Conservation (phyloP, 2,113 vertebrate genomes). For the Gopherus evgoodei region DNA sequence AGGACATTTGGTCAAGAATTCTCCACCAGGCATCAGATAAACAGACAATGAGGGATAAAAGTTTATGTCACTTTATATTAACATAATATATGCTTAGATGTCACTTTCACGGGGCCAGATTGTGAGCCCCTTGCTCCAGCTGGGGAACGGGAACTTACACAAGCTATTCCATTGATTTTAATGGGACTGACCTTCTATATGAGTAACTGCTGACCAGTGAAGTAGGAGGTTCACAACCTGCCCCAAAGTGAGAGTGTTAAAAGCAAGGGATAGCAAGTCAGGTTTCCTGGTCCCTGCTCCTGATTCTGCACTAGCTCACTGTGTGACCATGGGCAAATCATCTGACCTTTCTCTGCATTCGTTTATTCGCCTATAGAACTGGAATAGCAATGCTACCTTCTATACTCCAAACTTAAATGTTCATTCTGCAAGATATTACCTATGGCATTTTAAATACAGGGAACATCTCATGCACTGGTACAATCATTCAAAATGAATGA, state of each 20-base stretch:
- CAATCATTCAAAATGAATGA: neutral
- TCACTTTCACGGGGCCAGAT: neutral
- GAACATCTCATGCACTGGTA: neutral
- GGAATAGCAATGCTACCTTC: neutral
- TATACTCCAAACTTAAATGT: neutral
- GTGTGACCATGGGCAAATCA: neutral
- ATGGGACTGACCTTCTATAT: neutral
- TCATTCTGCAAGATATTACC: neutral
- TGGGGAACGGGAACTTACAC: neutral
- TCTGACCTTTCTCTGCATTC: neutral
- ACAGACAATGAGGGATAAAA: neutral
- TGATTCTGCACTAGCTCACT: neutral
- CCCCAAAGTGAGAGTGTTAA: neutral
- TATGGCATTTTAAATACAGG: neutral
- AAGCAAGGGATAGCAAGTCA: neutral
- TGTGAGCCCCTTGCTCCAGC: neutral
- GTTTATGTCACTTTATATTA: neutral
- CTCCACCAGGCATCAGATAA: neutral
- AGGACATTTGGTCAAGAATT: rapidly evolving
- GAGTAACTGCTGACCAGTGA: neutral
- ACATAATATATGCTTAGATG: neutral
- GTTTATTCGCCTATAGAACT: neutral
- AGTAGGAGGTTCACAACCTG: neutral
- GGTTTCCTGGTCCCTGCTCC: neutral
- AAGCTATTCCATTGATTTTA: neutral